These are phyloP conservation scores for Oxycera nigricornis DNA, from an alignment of 2,888 invertebrate genomes.

Conservation along the genomic window DNA sequence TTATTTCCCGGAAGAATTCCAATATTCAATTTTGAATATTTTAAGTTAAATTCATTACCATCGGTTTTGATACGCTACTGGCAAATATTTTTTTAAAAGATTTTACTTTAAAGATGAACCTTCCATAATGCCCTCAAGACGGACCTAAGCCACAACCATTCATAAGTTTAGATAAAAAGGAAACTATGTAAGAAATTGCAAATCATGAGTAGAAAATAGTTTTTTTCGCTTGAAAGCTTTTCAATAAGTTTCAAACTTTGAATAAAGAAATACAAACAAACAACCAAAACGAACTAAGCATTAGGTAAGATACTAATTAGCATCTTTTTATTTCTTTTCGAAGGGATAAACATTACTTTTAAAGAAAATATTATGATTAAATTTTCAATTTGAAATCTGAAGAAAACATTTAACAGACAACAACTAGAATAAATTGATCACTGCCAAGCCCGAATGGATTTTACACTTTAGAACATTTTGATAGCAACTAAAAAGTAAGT, in stretches of 20 bases:
- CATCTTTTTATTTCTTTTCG: slow-evolving; percentile 13
- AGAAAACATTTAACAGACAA: slow-evolving; percentile 1
- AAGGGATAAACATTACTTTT: slow-evolving; percentile 30
- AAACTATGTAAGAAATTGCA: too few relatives aligned
- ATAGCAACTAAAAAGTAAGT: too few relatives aligned
- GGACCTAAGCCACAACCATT: too few relatives aligned
- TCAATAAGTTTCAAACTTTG: background rate
- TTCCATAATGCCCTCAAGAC: too few relatives aligned
- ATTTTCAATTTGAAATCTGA: background rate
- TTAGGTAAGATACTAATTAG: slow-evolving; percentile 33
- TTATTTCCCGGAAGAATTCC: background rate
- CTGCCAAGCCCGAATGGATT: slow-evolving; percentile 36
- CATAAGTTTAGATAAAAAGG: too few relatives aligned
- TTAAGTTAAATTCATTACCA: too few relatives aligned
- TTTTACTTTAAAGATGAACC: too few relatives aligned
- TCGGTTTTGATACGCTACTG: too few relatives aligned
- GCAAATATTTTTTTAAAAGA: too few relatives aligned
- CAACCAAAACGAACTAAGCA: slow-evolving; percentile 34
- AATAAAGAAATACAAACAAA: slow-evolving; percentile 24
- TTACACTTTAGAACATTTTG: slow-evolving; percentile 10
- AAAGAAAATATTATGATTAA: slow-evolving; percentile 10
- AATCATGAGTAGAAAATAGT: too few relatives aligned
- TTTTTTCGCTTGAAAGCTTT: slow-evolving; percentile 3
- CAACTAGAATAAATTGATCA: slow-evolving; percentile 33
- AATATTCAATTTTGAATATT: background rate